Evolutionary conservation across 2,113 vertebrate species (phyloP).

Genomic region (Carlito syrichta): DNA sequence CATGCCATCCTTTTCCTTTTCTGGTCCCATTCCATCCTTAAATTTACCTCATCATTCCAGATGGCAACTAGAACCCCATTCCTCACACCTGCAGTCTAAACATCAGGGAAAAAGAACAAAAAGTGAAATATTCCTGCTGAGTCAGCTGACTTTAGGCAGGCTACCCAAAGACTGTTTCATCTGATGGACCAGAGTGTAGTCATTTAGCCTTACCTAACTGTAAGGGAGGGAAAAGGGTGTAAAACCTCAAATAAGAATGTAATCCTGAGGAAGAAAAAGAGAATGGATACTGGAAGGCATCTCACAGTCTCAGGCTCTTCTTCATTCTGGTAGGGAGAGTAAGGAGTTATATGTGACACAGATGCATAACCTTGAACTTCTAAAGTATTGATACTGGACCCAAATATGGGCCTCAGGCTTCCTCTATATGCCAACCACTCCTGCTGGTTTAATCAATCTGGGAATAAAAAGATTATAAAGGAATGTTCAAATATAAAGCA

Average conservation of each 20-base stretch:
- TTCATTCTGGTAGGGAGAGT: neutral
- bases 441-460: neutral
- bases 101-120: neutral
- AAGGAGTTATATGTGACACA: neutral
- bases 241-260: neutral
- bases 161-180: neutral
- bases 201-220: neutral
- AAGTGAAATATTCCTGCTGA: neutral
- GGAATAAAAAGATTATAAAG: neutral
- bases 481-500: neutral
- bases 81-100: constrained; percentile 27
- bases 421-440: neutral
- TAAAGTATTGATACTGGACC: neutral
- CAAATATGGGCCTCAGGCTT: neutral
- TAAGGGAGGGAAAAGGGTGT: neutral
- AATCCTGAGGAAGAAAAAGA: neutral
- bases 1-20: neutral
- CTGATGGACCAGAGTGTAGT: neutral
- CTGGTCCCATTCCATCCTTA: neutral
- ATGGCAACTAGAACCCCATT: neutral
- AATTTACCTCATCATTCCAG: constrained; percentile 1
- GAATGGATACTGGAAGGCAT: neutral
- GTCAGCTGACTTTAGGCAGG: neutral
- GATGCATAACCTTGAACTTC: neutral
- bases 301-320: neutral